Conservation (phyloP, 2,113 vertebrate species). For the Balaenoptera acutorostrata region DNA sequence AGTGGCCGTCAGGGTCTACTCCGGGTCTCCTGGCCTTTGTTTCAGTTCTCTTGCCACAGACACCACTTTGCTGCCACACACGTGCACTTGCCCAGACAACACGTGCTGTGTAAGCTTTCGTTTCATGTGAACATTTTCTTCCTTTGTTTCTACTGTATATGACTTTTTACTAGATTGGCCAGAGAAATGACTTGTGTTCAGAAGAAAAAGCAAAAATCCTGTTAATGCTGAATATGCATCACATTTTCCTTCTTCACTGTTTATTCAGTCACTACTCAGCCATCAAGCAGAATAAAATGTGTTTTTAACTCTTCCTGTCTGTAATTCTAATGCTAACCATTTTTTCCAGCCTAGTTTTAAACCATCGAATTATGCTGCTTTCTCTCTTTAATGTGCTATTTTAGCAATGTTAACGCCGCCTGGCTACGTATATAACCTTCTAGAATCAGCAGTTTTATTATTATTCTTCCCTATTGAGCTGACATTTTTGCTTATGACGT, state of each 20-base stretch:
- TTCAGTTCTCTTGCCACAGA: neutral
- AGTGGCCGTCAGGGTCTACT: rapidly evolving
- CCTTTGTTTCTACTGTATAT: neutral
- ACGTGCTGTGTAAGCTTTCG: rapidly evolving
- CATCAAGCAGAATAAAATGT: neutral
- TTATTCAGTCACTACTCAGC: neutral
- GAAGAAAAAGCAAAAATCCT: neutral
- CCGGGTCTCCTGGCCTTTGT: neutral
- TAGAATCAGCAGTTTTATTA: neutral
- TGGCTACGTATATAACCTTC: neutral
- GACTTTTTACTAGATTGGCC: neutral
- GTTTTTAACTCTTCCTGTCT: neutral
- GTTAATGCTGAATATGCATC: neutral
- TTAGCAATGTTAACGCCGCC: neutral
- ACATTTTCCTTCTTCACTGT: neutral
- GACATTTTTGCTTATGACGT: neutral
- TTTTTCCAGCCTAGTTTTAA: neutral
- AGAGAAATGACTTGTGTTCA: neutral
- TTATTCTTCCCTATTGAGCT: neutral
- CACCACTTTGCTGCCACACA: neutral
- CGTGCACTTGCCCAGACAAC: rapidly evolving
- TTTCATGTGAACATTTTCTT: neutral
- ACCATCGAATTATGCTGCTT: neutral
- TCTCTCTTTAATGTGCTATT: neutral
- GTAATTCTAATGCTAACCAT: neutral